These are phyloP conservation scores for Bilobella aurantiaca DNA, from an alignment of 1,140 invertebrate genomes.

Conservation along the genomic window DNA sequence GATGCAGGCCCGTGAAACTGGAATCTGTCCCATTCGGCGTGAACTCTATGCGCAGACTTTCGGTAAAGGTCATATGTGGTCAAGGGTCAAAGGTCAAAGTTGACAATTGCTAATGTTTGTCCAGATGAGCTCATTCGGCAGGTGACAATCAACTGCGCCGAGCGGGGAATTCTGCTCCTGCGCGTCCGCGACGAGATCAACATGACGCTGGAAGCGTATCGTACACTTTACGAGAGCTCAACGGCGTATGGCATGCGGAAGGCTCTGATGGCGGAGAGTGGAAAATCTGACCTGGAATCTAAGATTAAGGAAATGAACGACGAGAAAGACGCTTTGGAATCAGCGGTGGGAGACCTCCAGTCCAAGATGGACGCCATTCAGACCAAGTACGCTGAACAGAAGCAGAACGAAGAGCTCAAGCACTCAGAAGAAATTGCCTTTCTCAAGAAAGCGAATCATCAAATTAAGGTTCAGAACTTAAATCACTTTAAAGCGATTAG, in stretches of 20 bases:
- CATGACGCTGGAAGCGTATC: conserved; percentile 91
- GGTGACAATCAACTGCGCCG: conserved; percentile 94
- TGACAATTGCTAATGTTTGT: conserved; percentile 10
- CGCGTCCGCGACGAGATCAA: conserved; percentile 87
- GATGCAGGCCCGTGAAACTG: conserved; percentile 87
- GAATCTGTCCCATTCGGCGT: conserved; percentile 86
- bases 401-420: conserved; percentile 76
- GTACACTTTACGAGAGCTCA: conserved; percentile 90
- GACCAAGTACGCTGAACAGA: conserved; percentile 67
- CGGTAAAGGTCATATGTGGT: conserved; percentile 49
- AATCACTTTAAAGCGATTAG: no score
- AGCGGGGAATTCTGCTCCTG: conserved; percentile 83
- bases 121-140: conserved; percentile 83
- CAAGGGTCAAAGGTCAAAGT: neutral
- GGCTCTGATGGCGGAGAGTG: conserved; percentile 62
- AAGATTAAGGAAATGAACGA: conserved; percentile 50
- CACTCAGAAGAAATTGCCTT: conserved; percentile 82
- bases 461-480: conserved; percentile 65
- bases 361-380: conserved; percentile 75
- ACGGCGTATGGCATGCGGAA: conserved; percentile 97
- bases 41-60: conserved; percentile 95
- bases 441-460: conserved; percentile 83
- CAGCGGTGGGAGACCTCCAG: conserved; percentile 66
- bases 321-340: conserved; percentile 64
- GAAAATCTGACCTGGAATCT: conserved; percentile 58